Evolutionary conservation across 1,140 invertebrate species (phyloP), one percentile per base, ranked within the genome.

Genomic region (Cheumatopsyche charites): DNA sequence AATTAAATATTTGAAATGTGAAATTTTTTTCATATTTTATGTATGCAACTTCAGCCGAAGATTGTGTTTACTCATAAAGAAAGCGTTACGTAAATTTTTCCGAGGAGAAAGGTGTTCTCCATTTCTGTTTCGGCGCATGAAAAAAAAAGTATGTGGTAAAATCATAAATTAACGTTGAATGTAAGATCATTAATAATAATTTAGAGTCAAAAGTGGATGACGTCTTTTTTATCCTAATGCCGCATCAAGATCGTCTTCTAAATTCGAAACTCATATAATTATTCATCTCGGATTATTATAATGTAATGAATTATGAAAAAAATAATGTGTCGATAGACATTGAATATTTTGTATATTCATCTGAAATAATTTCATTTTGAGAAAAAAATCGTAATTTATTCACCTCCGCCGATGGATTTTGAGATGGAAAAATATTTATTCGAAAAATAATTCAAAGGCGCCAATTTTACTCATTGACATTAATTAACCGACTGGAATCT

Each of bases 31-130:
- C 29, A 36, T 36, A 36, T 25, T 58, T 7, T 21, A 58, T 58
- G 55, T 21, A 26, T 58, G 42, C 15, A 29, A 63, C 41, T 42
- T 63, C 62, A 19, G 62, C 26, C 15, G 26, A 63, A 62, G 26
- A 42, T 63, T 63, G 36, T 70, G 55, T 73, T 73, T 68, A 58
- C 61, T 73, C 65, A 55, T 68, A 58, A 73, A 70, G 72, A 73
- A 73, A 73, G 72, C 47, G 67, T 70, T 73, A 73, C 67, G 62
- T 65, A 70, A 73, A 45, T 47, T n/a, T 26, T 17, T 12, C 17
- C 29, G 23, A 66, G 72, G 62, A 69, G 67, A 73, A 73, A 67
- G 72, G 26, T 61, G 62, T 58, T 49, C 45, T 41, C 43, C 29
- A 36, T 67, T 69, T 70, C 62, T 62, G 25, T 71, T 58, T 71